Percentiles rank a stretch among this genome's conserved stretches.
Conservation (phyloP, 2,797 vertebrate genomes). For the Poliocrania exsul region DNA sequence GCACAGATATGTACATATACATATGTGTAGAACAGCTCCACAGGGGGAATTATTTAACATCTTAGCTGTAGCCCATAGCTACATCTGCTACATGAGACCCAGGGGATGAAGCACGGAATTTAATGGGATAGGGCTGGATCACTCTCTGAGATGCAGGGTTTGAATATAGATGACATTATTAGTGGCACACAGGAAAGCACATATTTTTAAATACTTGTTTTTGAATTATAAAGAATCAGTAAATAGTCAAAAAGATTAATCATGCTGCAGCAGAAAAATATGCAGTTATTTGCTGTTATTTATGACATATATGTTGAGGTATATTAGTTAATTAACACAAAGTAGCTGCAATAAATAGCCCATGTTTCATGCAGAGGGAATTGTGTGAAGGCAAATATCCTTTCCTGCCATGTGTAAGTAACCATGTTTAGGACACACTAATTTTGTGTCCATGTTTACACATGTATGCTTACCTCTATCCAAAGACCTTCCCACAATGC, state of each 20-base stretch:
- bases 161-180: neutral
- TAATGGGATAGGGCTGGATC: neutral
- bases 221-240: neutral
- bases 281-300: neutral
- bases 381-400: neutral
- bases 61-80: neutral
- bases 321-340: neutral
- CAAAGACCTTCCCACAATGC: neutral
- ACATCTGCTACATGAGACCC: neutral
- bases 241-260: neutral
- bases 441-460: neutral
- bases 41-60: neutral
- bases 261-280: neutral
- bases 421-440: neutral
- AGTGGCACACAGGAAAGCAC: neutral
- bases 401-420: neutral
- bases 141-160: neutral
- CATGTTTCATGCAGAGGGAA: neutral
- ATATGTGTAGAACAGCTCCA: neutral
- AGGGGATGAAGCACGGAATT: neutral
- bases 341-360: neutral
- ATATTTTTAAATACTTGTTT: neutral
- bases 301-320: neutral
- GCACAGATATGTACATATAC: neutral
- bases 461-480: neutral